Base-by-base conservation (phyloP, 1,140 invertebrate genomes). In the Camponotus floridanus region DNA sequence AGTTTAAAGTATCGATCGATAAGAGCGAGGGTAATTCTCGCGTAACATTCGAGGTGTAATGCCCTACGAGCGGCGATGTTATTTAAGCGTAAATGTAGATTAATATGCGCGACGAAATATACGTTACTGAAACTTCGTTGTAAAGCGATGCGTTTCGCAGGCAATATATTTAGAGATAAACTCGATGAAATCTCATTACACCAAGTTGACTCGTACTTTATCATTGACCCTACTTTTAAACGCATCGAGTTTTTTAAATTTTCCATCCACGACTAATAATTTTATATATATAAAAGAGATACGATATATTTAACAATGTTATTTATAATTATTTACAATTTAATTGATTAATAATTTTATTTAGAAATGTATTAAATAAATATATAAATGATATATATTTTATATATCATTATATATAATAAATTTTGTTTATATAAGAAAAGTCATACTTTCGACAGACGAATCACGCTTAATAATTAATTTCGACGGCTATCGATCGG, bases 391-490 rank as follows among this genome's bases (percentile, higher is more conserved):
- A 26, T 26, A 26, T 26, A 26, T 26, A 26, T 26, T 26, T 26
- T 0, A 26, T 26, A 26, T 26, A 26, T 26, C 1, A 26, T 26
- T 26, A 26, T 26, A 26, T 26, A 26, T 26, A 26, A 26, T 26
- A 26, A 26, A 26, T 26, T 26, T 26, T 26, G 26, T 26, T 26
- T 26, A 26, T 26, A 26, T 1, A 26, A 26, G 26, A 76, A 57
- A 8, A 26, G 18, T 61, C 36, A 18, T 62, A 67, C 67, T 83
- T 79, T 59, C 51, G 31, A 51, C 62, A 90, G 85, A 87, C 88
- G 80, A 57, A 85, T 87, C 62, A 76, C 42, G 76, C 57, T 90
- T 87, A 87, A 90, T 90, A 67, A 90, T 90, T 88, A 87, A 87
- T 78, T 51, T 64, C 26, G 79, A 70, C 67, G 80, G 88, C 80